A percentile compares a stretch with the other conserved stretches of the same genome.
phyloP scores from a whole-genome alignment of 2,797 vertebrate genomes.

The Hippopotamyrus pictus region DNA sequence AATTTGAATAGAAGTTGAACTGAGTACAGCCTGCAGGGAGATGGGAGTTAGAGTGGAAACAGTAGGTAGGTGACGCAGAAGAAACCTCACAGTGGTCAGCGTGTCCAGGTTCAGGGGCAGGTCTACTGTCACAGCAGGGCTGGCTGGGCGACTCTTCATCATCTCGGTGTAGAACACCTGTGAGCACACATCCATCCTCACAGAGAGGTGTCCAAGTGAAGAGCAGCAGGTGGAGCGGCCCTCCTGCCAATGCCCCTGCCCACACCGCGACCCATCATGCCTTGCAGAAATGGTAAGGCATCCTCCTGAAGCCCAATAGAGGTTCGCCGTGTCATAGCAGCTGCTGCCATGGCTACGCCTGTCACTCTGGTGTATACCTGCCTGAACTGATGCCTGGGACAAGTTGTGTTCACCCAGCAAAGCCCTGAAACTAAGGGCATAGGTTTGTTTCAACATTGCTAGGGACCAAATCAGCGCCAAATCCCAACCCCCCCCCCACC shows the following conservation, averaged over 20 bases:
- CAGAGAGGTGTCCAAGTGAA: not conserved
- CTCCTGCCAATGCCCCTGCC: not conserved
- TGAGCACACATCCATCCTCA: slow-evolving; percentile 2
- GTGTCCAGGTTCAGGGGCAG: slow-evolving; percentile 72
- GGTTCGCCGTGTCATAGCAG: not conserved
- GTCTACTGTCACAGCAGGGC: slow-evolving; percentile 58
- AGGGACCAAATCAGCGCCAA: not conserved
- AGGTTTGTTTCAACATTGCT: not conserved
- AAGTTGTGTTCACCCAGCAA: not conserved
- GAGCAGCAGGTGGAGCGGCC: not conserved
- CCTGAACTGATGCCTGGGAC: not conserved
- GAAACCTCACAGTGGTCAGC: slow-evolving; percentile 68
- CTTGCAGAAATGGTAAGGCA: not conserved
- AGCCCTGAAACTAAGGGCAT: not conserved
- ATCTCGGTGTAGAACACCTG: slow-evolving; percentile 87
- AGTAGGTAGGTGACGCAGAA: not conserved
- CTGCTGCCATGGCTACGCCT: not conserved
- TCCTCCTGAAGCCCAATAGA: not conserved
- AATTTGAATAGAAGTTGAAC: not conserved
- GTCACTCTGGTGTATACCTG: not conserved
- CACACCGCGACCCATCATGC: not conserved
- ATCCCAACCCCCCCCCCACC: not conserved
- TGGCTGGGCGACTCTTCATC: slow-evolving; percentile 54
- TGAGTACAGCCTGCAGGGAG: not conserved
- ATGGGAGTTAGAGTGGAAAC: not conserved